Evolutionary conservation across 2,888 invertebrate species (phyloP).

Genomic region (Drosophila kuntzei): DNA sequence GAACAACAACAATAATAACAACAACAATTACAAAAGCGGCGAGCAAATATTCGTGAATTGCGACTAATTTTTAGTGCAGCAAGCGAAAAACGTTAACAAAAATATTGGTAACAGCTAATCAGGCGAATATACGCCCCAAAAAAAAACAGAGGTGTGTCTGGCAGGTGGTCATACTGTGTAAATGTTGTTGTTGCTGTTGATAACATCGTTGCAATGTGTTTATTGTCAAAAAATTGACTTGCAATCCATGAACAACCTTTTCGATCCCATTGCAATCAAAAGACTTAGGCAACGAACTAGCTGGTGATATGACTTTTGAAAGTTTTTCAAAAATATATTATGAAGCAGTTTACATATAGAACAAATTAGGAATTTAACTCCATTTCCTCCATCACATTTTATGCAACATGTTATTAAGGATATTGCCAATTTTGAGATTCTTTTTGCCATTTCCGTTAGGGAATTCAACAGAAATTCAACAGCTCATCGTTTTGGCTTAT

Average conservation of each 20-base stretch:
- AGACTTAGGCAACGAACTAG: constrained; percentile 75
- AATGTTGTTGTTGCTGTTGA: constrained; percentile 58
- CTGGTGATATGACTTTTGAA: constrained; percentile 35
- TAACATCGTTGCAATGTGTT: constrained; percentile 78
- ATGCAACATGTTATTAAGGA: neutral
- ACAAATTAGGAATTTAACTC: neutral
- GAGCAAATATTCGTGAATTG: constrained; percentile 67
- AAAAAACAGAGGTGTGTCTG: constrained; percentile 64
- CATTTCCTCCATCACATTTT: neutral
- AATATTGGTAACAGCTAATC: constrained; percentile 71
- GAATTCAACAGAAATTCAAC: constrained; percentile 8
- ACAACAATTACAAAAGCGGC: constrained; percentile 36
- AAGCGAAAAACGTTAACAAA: constrained; percentile 47
- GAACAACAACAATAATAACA: constrained; percentile 23
- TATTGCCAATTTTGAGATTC: neutral
- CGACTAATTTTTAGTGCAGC: constrained; percentile 74
- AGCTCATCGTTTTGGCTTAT: constrained; percentile 54
- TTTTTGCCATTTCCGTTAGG: constrained; percentile 58
- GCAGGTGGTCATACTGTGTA: constrained; percentile 67
- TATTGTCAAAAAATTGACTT: constrained; percentile 78
- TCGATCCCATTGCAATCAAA: constrained; percentile 66
- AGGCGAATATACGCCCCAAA: constrained; percentile 57
- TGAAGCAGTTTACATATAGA: constrained; percentile 1
- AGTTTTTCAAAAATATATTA: constrained; percentile 13
- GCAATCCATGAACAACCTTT: constrained; percentile 71